phyloP scores from a whole-genome alignment of 2,797 vertebrate species.

The Hephaestus fuliginosus region DNA sequence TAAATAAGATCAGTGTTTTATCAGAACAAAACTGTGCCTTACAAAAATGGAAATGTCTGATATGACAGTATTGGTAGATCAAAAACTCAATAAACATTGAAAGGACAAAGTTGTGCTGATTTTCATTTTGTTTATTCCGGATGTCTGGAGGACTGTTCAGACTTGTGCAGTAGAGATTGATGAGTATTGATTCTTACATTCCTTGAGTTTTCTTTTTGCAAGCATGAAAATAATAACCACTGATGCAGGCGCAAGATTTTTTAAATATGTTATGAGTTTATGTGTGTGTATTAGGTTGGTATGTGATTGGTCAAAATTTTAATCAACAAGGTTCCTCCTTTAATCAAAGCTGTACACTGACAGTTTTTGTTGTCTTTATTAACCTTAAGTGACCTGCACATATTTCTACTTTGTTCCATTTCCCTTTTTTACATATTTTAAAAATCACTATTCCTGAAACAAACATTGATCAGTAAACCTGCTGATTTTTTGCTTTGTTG shows the following conservation, averaged over 20 bases:
- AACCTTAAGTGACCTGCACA: too few species aligned
- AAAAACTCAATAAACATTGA: slow-evolving; percentile 76
- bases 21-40: slow-evolving; percentile 84
- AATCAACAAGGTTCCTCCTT: too few species aligned
- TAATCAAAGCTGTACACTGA: too few species aligned
- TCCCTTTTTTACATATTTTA: too few species aligned
- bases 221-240: not conserved
- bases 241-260: not conserved
- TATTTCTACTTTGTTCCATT: too few species aligned
- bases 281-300: not conserved
- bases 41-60: slow-evolving; percentile 66
- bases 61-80: slow-evolving; percentile 75
- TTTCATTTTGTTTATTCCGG: not conserved
- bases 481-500: not conserved
- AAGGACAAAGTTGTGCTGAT: slow-evolving; percentile 41
- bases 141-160: not conserved
- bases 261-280: not conserved
- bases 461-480: too few species aligned
- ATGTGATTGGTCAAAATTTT: too few species aligned
- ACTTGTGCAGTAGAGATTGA: not conserved
- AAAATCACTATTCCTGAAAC: too few species aligned
- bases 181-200: not conserved
- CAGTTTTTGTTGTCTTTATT: too few species aligned
- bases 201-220: not conserved
- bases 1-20: slow-evolving; percentile 77